Conservation (phyloP, 2,113 vertebrate genomes). For the Gasterosteus nipponicus region DNA sequence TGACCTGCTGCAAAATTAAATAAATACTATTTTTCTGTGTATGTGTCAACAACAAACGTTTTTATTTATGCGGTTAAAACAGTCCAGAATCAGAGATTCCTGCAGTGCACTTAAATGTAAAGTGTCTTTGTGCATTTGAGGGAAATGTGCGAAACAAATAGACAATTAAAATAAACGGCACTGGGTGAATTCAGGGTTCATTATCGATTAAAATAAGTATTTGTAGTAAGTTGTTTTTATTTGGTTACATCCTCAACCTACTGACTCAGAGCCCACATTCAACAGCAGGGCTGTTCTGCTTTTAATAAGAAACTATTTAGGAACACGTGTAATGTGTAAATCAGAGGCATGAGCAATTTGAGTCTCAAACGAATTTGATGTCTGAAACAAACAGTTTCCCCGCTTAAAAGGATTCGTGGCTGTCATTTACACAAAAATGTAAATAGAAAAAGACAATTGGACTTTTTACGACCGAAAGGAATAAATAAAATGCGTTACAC, state of each 20-base stretch:
- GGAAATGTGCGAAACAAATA: not conserved
- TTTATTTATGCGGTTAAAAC: not conserved
- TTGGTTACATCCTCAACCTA: not conserved
- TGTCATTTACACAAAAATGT: constrained; percentile 6
- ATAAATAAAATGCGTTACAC: constrained; percentile 6
- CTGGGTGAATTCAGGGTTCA: not conserved
- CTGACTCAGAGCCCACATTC: not conserved
- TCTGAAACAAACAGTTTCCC: constrained; percentile 3
- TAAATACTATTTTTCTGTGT: not conserved
- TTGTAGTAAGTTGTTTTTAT: not conserved
- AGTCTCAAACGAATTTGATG: not conserved
- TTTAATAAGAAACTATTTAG: constrained; percentile 4
- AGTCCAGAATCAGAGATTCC: no score
- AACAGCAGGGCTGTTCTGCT: not conserved
- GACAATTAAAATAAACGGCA: not conserved
- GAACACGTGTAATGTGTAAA: not conserved
- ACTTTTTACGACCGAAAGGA: constrained; percentile 18
- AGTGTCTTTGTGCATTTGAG: not conserved
- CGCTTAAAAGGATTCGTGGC: constrained; percentile 11
- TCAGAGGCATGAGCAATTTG: not conserved
- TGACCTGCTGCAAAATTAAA: not conserved
- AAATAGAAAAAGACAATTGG: constrained; percentile 21
- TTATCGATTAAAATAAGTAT: not conserved
- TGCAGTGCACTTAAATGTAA: not conserved
- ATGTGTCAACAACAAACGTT: not conserved